These are phyloP conservation scores for Cyclargus thomasi DNA, from an alignment of 1,140 invertebrate genomes.

Conservation along the genomic window DNA sequence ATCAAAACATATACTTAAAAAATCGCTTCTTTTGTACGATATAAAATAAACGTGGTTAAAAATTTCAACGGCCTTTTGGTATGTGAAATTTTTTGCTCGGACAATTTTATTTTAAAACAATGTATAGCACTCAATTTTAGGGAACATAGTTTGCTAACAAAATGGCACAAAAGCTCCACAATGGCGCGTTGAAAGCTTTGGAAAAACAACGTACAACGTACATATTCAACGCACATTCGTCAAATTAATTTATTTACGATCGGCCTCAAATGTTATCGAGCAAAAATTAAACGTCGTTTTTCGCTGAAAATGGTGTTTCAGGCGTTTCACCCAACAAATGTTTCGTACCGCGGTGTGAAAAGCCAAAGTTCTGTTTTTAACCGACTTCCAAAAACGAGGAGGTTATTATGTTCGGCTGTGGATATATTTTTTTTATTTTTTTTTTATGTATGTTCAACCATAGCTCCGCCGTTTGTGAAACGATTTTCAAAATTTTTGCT, in stretches of 20 bases:
- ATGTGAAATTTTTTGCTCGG: not conserved
- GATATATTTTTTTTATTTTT: too few species aligned
- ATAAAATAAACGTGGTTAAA: not conserved
- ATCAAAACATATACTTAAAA: not conserved
- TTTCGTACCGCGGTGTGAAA: too few species aligned
- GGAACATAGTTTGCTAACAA: not conserved
- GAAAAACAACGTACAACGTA: not conserved
- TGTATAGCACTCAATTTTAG: conserved; percentile 3
- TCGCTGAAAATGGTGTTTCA: too few species aligned
- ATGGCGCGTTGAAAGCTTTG: not conserved
- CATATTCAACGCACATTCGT: not conserved
- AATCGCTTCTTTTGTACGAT: not conserved
- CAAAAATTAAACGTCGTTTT: too few species aligned
- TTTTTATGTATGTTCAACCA: too few species aligned
- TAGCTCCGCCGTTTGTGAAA: too few species aligned
- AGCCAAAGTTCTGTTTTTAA: too few species aligned
- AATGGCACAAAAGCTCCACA: not conserved
- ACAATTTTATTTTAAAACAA: conserved; percentile 1
- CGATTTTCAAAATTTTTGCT: too few species aligned
- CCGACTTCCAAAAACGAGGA: too few species aligned
- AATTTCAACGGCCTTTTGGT: not conserved
- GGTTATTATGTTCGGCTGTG: too few species aligned
- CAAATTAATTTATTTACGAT: not conserved
- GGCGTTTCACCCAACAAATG: too few species aligned
- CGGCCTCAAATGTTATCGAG: not conserved